These are phyloP conservation scores for Erethizon dorsatum DNA, from an alignment of 2,797 vertebrate species.

Conservation along the genomic window DNA sequence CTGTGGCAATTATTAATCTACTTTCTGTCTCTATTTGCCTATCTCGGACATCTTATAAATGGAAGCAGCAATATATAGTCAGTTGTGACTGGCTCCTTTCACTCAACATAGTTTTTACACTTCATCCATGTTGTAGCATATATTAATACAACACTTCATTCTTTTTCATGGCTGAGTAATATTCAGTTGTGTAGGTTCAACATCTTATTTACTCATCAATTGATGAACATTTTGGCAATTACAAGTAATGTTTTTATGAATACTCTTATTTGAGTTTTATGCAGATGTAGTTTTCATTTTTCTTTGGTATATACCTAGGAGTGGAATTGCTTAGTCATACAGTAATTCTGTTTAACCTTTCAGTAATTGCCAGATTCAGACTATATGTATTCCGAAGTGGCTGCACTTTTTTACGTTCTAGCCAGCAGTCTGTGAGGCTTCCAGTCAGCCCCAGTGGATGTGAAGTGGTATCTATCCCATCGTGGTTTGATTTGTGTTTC, in stretches of 20 bases:
- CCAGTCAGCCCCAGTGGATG: background rate
- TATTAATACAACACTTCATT: background rate
- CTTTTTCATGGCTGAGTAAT: background rate
- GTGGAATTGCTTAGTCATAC: background rate
- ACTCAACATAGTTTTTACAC: background rate
- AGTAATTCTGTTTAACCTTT: conserved; percentile 11
- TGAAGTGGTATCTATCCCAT: background rate
- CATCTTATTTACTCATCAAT: background rate
- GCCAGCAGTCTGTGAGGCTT: background rate
- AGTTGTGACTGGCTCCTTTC: background rate
- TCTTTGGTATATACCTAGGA: background rate
- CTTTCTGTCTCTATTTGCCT: background rate
- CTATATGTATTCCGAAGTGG: background rate
- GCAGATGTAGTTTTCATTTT: background rate
- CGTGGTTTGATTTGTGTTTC: conserved; percentile 17
- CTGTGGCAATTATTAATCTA: background rate
- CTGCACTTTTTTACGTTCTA: background rate
- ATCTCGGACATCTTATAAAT: background rate
- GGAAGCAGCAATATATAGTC: background rate
- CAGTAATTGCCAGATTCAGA: background rate
- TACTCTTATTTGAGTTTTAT: background rate
- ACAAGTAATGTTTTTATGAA: background rate
- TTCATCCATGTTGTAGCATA: background rate
- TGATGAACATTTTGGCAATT: background rate
- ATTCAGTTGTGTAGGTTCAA: background rate